These are phyloP conservation scores for Sturnira hondurensis DNA, from an alignment of 2,113 vertebrate genomes.

Conservation along the genomic window DNA sequence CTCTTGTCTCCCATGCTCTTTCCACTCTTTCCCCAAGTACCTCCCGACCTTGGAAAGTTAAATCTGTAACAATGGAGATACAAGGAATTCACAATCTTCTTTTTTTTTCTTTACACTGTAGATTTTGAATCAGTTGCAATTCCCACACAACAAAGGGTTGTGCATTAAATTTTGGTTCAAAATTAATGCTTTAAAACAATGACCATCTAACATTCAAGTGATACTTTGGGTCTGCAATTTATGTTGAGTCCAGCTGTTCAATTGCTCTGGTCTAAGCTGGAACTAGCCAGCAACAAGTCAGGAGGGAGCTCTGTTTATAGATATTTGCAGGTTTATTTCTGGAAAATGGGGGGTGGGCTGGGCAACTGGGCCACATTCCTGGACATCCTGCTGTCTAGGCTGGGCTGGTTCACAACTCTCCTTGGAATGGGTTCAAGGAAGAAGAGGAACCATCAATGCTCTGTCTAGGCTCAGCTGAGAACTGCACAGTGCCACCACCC, in stretches of 20 bases:
- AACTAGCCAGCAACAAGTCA: neutral
- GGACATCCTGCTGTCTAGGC: neutral
- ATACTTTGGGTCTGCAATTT: neutral
- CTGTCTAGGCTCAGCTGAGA: neutral
- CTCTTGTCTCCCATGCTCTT: neutral
- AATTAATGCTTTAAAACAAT: neutral
- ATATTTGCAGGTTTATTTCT: neutral
- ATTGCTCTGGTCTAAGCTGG: neutral
- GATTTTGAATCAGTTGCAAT: neutral
- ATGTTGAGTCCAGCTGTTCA: neutral
- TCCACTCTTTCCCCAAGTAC: neutral
- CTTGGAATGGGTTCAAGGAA: neutral
- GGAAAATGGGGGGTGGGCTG: neutral
- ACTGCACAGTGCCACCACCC: neutral
- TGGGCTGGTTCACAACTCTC: neutral
- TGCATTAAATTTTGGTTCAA: too few relatives aligned
- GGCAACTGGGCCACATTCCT: neutral
- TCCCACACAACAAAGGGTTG: neutral
- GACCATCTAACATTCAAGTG: neutral
- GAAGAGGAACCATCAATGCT: neutral
- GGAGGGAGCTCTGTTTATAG: neutral
- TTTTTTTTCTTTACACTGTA: neutral
- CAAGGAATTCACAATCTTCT: neutral
- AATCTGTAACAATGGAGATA: neutral
- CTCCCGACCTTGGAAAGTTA: neutral